Percentiles rank a stretch among this genome's conserved stretches.
phyloP scores from a whole-genome alignment of 2,113 vertebrate species.

The Colius striatus region DNA sequence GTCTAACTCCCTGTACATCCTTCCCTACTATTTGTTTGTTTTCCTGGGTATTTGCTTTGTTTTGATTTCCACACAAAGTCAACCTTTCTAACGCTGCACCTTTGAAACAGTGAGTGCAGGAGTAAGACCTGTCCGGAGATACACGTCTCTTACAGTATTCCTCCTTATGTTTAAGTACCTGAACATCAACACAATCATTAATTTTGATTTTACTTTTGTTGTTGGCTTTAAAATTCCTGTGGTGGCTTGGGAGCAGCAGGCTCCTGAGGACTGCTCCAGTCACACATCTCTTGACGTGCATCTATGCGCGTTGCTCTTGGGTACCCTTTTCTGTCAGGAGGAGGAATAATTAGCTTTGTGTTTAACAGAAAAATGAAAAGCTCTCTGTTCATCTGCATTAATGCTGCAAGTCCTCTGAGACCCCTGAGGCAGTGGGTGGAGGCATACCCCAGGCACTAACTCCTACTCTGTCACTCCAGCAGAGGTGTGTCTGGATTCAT shows the following conservation, averaged over 20 bases:
- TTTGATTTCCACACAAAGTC: background rate
- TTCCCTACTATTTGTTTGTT: background rate
- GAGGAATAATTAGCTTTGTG: background rate
- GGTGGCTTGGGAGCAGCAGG: background rate
- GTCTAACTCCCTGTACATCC: background rate
- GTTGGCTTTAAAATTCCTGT: background rate
- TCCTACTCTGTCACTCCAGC: background rate
- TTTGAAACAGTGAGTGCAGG: background rate
- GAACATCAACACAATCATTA: background rate
- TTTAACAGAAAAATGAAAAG: background rate
- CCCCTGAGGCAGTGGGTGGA: background rate
- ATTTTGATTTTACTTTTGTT: background rate
- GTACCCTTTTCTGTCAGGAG: background rate
- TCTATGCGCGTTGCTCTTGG: background rate
- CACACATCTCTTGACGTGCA: background rate
- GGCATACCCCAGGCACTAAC: fast-evolving
- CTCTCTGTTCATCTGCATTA: background rate
- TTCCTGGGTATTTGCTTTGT: background rate
- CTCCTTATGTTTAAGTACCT: background rate
- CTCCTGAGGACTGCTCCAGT: background rate
- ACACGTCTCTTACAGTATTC: background rate
- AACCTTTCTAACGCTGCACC: background rate
- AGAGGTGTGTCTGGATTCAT: background rate
- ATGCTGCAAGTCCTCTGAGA: background rate
- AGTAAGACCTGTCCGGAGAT: background rate